Evolutionary conservation across 2,113 vertebrate genomes (phyloP), one percentile per base, ranked within the genome.

Genomic region (Catharus fuscescens): DNA sequence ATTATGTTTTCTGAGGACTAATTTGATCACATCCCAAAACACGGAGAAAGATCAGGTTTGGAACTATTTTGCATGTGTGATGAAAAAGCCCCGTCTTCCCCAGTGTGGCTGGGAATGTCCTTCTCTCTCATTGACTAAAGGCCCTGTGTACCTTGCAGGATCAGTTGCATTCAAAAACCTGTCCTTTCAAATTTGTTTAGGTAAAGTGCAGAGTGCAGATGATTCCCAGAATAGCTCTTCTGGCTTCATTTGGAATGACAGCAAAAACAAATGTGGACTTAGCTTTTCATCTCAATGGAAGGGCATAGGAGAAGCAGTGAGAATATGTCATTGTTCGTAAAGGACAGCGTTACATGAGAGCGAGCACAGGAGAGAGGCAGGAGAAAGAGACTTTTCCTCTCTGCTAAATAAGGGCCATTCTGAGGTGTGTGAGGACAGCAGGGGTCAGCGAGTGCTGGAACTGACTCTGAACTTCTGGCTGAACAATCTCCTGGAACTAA

Each of bases 161-260:
- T 96, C 95, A 80, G 92, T 95, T 95, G 91, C 94, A 95, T 92
- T 96, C 93, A 88, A 86, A 96, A 94, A 93, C 87, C 93, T 96
- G 93, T 96, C 94, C 94, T 96, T 92, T 92, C 93, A 87, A 50
- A 95, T 93, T 95, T 95, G 93, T 95, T 95, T 94, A 96, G 93
- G 95, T 94, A 95, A 96, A 94, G 87, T 66, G 85, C 94, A 94
- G 94, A 83, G 92, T 73, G 77, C 94, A 94, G 81, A 62, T 93
- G 81, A 95, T 93, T 96, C 93, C 94, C 85, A 50, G 94, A 95
- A 95, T 94, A 97, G 94, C 89, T 93, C 89, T 79, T 92, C 86
- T 93, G 94, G 89, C 74, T 97, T 96, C 94, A 94, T 96, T 90
- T 90, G 90, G 94, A 95, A 95, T 90, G 94, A 97, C 95, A 96